These are phyloP conservation scores for Nymphalis io DNA, from an alignment of 1,140 invertebrate species.

Conservation along the genomic window DNA sequence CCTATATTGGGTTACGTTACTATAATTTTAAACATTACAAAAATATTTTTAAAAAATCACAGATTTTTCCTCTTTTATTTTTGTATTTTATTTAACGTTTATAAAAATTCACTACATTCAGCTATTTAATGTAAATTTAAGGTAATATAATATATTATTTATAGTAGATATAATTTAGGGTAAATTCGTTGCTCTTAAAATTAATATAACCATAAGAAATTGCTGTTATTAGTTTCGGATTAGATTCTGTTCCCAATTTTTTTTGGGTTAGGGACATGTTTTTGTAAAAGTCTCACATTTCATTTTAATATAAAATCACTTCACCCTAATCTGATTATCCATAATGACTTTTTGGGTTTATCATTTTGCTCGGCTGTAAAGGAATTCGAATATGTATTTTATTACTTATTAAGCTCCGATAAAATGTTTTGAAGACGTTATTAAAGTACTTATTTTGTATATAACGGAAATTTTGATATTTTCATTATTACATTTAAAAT, in stretches of 20 bases:
- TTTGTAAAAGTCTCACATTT: conserved; percentile 47
- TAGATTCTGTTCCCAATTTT: conserved; percentile 57
- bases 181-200: neutral
- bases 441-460: too few relatives aligned
- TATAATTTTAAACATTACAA: too few relatives aligned
- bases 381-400: conserved; percentile 4
- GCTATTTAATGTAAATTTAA: too few relatives aligned
- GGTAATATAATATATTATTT: neutral
- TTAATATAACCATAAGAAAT: conserved; percentile 50
- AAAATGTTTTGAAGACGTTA: neutral
- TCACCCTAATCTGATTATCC: conserved; percentile 59
- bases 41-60: too few relatives aligned
- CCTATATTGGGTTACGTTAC: too few relatives aligned
- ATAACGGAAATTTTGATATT: too few relatives aligned
- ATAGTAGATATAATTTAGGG: neutral
- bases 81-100: too few relatives aligned
- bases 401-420: neutral
- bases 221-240: conserved; percentile 73
- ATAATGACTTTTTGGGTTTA: conserved; percentile 45
- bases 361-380: conserved; percentile 32
- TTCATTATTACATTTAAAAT: too few relatives aligned
- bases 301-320: conserved; percentile 62
- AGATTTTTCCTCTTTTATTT: too few relatives aligned
- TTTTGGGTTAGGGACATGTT: conserved; percentile 58
- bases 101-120: too few relatives aligned